Evolutionary conservation across 2,113 vertebrate genomes (phyloP).

Genomic region (Neolamprologus modestus): DNA sequence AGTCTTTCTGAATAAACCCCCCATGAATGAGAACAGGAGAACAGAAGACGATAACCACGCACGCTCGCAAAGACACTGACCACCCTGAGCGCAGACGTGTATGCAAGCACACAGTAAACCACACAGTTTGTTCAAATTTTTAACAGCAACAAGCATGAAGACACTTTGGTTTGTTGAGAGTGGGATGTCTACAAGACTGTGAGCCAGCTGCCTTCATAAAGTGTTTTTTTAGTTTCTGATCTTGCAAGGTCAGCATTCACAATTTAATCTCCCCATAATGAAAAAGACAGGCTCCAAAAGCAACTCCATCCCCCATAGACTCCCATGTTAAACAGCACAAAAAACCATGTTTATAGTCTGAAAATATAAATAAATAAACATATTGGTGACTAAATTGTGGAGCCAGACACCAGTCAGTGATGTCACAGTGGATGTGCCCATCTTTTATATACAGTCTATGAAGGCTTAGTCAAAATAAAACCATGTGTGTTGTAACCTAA

Average conservation of each 20-base stretch:
- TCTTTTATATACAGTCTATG: not conserved
- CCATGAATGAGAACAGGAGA: slow-evolving; percentile 22
- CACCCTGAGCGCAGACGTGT: slow-evolving; percentile 6
- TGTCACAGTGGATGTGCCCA: not conserved
- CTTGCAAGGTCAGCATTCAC: not conserved
- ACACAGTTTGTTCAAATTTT: not conserved
- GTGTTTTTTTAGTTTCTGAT: not conserved
- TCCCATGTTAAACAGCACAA: not conserved
- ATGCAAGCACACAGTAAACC: not conserved
- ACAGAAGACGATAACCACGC: not conserved
- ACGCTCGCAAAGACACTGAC: not conserved
- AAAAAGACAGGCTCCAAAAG: not conserved
- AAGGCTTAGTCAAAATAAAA: not conserved
- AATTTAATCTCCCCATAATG: not conserved
- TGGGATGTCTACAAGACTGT: not conserved
- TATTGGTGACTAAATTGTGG: not conserved
- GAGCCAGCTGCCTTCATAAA: not conserved
- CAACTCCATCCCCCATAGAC: not conserved
- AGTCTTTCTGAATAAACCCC: slow-evolving; percentile 51
- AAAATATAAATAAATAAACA: not conserved
- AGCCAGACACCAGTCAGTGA: not conserved
- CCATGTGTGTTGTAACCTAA: not conserved
- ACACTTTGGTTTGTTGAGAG: not conserved
- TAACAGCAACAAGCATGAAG: not conserved
- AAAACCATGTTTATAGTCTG: not conserved